Evolutionary conservation across 2,797 vertebrate genomes (phyloP).

Genomic region (Holocentrus rufus): DNA sequence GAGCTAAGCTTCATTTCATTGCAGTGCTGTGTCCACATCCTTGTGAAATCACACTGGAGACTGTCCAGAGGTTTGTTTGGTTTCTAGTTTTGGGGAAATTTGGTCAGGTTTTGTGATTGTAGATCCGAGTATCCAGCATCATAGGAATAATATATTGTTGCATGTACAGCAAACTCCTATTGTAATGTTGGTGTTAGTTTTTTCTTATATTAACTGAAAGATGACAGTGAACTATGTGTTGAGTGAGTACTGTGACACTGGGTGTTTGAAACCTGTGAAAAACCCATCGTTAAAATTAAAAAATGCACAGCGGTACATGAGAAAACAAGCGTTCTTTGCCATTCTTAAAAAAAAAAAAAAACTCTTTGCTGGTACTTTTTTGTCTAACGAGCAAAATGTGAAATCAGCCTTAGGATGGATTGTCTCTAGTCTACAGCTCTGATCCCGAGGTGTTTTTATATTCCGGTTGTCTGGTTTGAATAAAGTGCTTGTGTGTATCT

Average conservation of each 20-base stretch:
- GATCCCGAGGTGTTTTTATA: conserved; percentile 17
- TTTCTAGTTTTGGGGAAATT: not conserved
- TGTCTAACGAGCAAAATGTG: conserved; percentile 6
- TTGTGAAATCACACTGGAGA: too few species aligned
- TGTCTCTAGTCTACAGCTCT: conserved; percentile 6
- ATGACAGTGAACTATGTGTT: not conserved
- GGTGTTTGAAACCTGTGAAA: not conserved
- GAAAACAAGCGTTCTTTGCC: conserved; percentile 32
- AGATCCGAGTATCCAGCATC: not conserved
- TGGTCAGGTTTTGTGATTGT: not conserved
- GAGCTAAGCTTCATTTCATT: too few species aligned
- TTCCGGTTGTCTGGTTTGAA: conserved; percentile 42
- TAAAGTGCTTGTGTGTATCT: conserved; percentile 69
- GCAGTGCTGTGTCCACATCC: too few species aligned
- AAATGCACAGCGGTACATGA: not conserved
- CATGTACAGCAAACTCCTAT: too few species aligned
- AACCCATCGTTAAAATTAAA: not conserved
- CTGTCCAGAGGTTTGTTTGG: too few species aligned
- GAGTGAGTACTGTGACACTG: not conserved
- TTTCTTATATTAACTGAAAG: not conserved
- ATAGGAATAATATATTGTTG: not conserved
- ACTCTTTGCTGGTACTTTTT: not conserved
- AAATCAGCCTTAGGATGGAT: conserved; percentile 1
- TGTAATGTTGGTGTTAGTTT: not conserved
- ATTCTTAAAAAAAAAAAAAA: conserved; percentile 9